Conservation (phyloP, 1,140 invertebrate genomes). For the Drosophila sproati region DNA sequence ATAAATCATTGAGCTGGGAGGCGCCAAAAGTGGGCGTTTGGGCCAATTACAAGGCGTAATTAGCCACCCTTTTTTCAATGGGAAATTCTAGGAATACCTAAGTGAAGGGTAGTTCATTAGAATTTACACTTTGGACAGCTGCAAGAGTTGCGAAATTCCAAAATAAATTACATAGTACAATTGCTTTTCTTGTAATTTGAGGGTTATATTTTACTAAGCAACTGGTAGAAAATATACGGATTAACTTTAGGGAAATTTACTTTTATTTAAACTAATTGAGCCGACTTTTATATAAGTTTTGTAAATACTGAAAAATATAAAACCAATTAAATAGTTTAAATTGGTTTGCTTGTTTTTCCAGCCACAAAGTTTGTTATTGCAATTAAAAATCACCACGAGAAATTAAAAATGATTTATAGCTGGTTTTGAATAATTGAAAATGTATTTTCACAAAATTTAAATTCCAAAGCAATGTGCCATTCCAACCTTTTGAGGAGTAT, state of each 20-base stretch:
- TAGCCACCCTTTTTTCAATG: conserved; percentile 19
- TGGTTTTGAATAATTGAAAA: neutral
- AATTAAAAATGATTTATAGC: neutral
- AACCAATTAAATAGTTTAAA: neutral
- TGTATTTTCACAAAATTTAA: conserved; percentile 14
- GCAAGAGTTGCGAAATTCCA: neutral
- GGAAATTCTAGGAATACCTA: neutral
- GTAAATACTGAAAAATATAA: too few relatives aligned
- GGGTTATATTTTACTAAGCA: neutral
- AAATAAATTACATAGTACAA: neutral
- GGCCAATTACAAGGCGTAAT: conserved; percentile 47
- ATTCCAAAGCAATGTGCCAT: neutral
- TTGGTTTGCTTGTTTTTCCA: too few relatives aligned
- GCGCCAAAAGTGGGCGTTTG: neutral
- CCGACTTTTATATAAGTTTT: too few relatives aligned
- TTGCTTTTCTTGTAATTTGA: neutral
- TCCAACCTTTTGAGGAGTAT: neutral
- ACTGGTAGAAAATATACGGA: conserved; percentile 1
- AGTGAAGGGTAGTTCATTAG: neutral
- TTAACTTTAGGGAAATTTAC: too few relatives aligned
- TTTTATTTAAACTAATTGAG: too few relatives aligned
- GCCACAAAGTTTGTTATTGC: neutral
- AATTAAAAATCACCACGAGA: conserved; percentile 14
- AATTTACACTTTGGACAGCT: neutral
- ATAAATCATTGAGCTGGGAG: conserved; percentile 49